Base-by-base conservation (phyloP, 2,888 invertebrate species). In the Orthosia gracilis region DNA sequence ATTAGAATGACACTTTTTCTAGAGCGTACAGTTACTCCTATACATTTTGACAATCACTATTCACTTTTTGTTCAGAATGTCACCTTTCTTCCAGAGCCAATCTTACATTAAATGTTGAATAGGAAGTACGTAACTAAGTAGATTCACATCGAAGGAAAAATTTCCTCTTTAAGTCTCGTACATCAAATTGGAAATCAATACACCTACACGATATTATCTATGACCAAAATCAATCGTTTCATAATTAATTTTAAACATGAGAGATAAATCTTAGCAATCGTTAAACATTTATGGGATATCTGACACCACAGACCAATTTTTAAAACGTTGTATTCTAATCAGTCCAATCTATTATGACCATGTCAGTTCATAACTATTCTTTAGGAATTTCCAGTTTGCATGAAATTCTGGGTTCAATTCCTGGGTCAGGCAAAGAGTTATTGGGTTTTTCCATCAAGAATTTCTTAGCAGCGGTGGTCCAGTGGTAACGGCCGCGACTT, bases 201-300 rank as follows among this genome's bases (percentile, higher is more conserved):
- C 54, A 49, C 71, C 58, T 23, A 77, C 54, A 59, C 12, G 45
- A 54, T 73, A 68, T 58, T 73, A 68, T 58, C 79, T 55, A 31
- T 45, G 50, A 58, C 67, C 69, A 62, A 74, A 70, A 83, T 83
- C 73, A 21, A 83, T 83, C 17, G 69, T 58, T 59, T 70, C 12
- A n/a, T 49, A 59, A 78, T 65, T 31, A 77, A 63, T 82, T 65
- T 69, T 59, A 61, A 45, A 58, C 64, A 62, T 67, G 12, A 4
- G 18, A 49, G 2, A 82, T 68, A 82, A 61, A 73, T 82, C 65
- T 69, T 66, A 12, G 23, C 31, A 66, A 17, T 62, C 67, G 50
- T 78, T 77, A 54, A 82, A 72, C 82, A 82, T 69, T 82, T 77
- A 80, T 71, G 52, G 59, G 54, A 7, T 57, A 65, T 50, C n/a